These are phyloP conservation scores for Podarcis siculus DNA, from an alignment of 2,797 vertebrate genomes.

Conservation along the genomic window DNA sequence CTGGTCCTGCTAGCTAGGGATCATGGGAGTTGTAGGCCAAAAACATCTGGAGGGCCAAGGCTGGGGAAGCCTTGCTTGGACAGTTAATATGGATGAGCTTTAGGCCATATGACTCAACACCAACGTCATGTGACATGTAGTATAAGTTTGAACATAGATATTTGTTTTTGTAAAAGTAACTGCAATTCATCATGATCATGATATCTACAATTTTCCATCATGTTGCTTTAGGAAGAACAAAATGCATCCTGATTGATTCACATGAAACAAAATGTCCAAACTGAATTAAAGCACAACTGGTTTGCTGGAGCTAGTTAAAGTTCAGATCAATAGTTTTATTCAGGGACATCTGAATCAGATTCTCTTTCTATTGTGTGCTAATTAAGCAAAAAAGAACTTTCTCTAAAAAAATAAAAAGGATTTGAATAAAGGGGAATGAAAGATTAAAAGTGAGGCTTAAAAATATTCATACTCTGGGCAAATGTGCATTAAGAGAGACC, in stretches of 20 bases:
- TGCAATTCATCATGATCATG: conserved; percentile 41
- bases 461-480: background rate
- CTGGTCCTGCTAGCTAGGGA: no score
- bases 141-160: background rate
- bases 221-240: conserved; percentile 55
- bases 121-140: background rate
- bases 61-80: no score
- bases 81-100: background rate
- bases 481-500: background rate
- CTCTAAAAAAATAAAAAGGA: conserved; percentile 25
- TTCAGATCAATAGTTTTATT: background rate
- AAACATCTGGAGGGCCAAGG: no score
- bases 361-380: conserved; percentile 17
- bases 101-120: background rate
- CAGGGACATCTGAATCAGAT: background rate
- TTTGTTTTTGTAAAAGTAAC: background rate
- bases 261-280: background rate
- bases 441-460: conserved; percentile 47
- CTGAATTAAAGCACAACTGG: background rate
- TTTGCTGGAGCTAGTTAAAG: conserved; percentile 2
- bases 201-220: conserved; percentile 44
- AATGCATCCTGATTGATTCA: conserved; percentile 16
- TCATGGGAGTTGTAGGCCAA: no score
- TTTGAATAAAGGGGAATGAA: conserved; percentile 35
- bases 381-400: conserved; percentile 41